These are phyloP conservation scores for Troides aeacus DNA, from an alignment of 2,888 invertebrate species.

Conservation along the genomic window DNA sequence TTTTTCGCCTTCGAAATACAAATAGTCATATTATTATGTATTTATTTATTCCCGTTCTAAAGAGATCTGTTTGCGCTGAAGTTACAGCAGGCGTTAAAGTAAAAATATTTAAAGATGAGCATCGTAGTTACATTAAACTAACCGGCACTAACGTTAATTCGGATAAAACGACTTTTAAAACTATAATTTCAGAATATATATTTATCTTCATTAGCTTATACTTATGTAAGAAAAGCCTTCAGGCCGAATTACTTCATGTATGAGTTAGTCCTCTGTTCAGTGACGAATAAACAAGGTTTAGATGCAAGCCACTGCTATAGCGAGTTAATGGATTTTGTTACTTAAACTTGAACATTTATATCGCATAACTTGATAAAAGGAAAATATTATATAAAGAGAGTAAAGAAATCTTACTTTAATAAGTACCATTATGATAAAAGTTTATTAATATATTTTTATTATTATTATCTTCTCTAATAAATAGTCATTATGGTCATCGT, in stretches of 20 bases:
- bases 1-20: no score
- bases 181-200: background rate
- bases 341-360: background rate
- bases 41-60: no score
- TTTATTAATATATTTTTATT: no score
- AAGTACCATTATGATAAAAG: no score
- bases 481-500: background rate
- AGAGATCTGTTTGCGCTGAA: no score
- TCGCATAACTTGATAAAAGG: constrained; percentile 33
- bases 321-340: background rate
- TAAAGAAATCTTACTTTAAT: background rate
- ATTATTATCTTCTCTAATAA: background rate
- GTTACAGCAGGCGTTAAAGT: no score
- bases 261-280: constrained; percentile 15
- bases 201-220: constrained; percentile 1
- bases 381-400: background rate
- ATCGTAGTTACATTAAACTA: no score
- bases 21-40: no score
- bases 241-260: constrained; percentile 11
- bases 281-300: constrained; percentile 14
- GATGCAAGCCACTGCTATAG: background rate
- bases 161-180: background rate
- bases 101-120: no score
- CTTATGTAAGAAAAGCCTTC: constrained; percentile 2
- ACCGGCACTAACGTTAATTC: no score